These are phyloP conservation scores for Morpho deidamia DNA, from an alignment of 2,888 invertebrate species.

Conservation along the genomic window DNA sequence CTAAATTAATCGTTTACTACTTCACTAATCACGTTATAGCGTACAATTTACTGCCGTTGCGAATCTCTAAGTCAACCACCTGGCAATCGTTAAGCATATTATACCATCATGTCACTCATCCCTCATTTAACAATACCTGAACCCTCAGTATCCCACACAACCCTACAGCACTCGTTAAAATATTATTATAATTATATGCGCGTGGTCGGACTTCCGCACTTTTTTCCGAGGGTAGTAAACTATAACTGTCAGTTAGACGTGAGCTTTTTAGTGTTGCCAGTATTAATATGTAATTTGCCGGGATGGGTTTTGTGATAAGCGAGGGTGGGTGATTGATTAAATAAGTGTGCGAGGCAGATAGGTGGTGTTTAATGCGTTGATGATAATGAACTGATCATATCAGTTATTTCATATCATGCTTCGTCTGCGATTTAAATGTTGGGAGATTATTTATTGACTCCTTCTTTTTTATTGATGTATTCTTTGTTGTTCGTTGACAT, in stretches of 20 bases:
- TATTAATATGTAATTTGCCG: constrained; percentile 74
- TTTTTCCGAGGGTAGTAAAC: constrained; percentile 42
- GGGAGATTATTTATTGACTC: background rate
- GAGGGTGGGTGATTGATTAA: constrained; percentile 72
- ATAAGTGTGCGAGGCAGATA: constrained; percentile 69
- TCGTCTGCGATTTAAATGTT: constrained; percentile 12
- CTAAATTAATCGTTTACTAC: background rate
- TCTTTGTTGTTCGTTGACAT: background rate
- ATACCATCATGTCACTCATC: constrained; percentile 43
- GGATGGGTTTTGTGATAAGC: constrained; percentile 63
- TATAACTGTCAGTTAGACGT: constrained; percentile 54
- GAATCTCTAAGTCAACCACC: constrained; percentile 36
- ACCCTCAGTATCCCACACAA: constrained; percentile 50
- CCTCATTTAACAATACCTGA: constrained; percentile 49
- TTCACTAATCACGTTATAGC: constrained; percentile 3
- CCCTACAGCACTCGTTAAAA: constrained; percentile 65
- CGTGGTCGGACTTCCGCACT: constrained; percentile 59
- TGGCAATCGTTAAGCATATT: constrained; percentile 56
- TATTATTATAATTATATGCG: constrained; percentile 71
- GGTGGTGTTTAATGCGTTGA: constrained; percentile 55
- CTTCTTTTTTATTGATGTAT: background rate
- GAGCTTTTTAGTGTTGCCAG: constrained; percentile 60
- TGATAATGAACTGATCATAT: constrained; percentile 45
- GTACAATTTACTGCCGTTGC: constrained; percentile 5
- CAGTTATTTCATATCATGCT: constrained; percentile 24